Conservation (phyloP, 2,888 invertebrate genomes). For the Eupithecia vulgata region DNA sequence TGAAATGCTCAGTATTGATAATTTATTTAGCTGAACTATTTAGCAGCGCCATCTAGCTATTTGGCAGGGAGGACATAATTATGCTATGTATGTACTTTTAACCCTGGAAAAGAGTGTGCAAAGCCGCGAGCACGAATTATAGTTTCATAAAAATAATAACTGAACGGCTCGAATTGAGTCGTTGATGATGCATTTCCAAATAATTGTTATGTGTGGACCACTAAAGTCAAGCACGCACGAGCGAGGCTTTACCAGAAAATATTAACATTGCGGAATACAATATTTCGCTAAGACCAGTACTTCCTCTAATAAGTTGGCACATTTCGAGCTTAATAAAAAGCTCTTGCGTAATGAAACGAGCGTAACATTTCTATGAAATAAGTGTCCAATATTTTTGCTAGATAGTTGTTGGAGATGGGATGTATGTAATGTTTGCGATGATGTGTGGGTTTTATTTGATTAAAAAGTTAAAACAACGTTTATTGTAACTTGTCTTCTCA, state of each 20-base stretch:
- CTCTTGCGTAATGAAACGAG: constrained; percentile 27
- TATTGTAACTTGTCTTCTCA: background rate
- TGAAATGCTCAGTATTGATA: no score
- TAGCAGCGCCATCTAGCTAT: no score
- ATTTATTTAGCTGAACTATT: no score
- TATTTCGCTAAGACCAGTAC: constrained; percentile 12
- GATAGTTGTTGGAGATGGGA: background rate
- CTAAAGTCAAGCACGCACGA: background rate
- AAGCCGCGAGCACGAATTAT: background rate
- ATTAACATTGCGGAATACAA: background rate
- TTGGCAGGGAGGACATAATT: no score
- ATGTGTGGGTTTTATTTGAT: background rate
- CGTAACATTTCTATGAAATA: constrained; percentile 19
- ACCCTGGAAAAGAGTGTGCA: no score
- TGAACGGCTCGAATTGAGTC: background rate
- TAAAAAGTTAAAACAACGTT: background rate
- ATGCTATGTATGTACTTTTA: no score
- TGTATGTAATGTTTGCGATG: background rate
- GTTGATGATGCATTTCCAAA: background rate
- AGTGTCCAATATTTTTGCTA: constrained; percentile 10
- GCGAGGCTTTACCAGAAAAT: background rate
- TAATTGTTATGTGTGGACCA: background rate
- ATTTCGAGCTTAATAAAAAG: constrained; percentile 28
- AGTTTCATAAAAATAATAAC: background rate
- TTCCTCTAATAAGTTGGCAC: constrained; percentile 20